These are phyloP conservation scores for Lithobates pipiens DNA, from an alignment of 2,797 vertebrate species.

Conservation along the genomic window DNA sequence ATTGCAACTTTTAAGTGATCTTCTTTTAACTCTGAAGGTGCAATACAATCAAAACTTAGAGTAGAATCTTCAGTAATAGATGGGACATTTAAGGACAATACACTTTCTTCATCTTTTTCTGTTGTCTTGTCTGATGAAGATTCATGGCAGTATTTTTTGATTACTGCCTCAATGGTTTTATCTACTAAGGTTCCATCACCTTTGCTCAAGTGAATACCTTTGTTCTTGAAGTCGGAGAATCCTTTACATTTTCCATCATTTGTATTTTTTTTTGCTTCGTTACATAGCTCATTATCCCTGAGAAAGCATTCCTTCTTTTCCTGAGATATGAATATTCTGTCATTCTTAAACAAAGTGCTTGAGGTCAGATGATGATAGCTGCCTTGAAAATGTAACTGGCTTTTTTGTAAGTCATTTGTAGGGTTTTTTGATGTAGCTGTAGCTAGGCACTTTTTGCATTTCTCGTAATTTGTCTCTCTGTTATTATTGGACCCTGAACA, in stretches of 20 bases:
- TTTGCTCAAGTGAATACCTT: conserved; percentile 58
- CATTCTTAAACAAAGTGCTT: conserved; percentile 72
- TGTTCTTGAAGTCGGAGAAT: conserved; percentile 63
- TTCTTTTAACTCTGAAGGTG: conserved; percentile 74
- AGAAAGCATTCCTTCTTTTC: conserved; percentile 69
- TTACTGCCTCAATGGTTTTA: conserved; percentile 82
- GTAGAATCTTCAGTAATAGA: conserved; percentile 77
- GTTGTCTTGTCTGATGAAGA: conserved; percentile 55
- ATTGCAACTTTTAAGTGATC: conserved; percentile 67
- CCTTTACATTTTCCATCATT: conserved; percentile 38
- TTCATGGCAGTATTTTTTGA: conserved; percentile 78
- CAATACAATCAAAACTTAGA: conserved; percentile 82
- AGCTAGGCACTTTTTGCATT: conserved; percentile 56
- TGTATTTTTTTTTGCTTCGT: conserved; percentile 35
- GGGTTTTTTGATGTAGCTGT: conserved; percentile 54
- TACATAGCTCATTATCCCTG: conserved; percentile 64
- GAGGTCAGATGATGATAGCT: conserved; percentile 71
- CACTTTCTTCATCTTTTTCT: conserved; percentile 74
- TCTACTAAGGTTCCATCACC: conserved; percentile 71
- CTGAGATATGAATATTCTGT: conserved; percentile 72
- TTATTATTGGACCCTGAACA: conserved; percentile 44
- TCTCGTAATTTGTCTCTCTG: conserved; percentile 50
- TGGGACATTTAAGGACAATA: conserved; percentile 75
- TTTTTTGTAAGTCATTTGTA: conserved; percentile 64
- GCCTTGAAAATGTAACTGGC: conserved; percentile 60